Conservation (phyloP, 1,140 invertebrate genomes). For the Zaprionus kolodkinae region DNA sequence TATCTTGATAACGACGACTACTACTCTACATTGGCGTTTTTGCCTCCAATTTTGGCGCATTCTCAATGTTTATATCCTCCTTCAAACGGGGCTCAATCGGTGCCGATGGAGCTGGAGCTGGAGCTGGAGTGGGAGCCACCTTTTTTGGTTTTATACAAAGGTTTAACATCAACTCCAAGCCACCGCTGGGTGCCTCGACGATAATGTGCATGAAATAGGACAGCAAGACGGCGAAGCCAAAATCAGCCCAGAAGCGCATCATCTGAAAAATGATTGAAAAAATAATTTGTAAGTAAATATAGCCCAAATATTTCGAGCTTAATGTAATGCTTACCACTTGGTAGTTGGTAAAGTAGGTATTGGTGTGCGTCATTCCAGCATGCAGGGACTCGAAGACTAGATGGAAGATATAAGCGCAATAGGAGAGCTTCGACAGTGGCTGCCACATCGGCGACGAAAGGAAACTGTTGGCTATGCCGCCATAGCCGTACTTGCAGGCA, state of each 20-base stretch:
- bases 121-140: not conserved
- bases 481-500: slow-evolving; percentile 88
- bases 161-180: slow-evolving; percentile 43
- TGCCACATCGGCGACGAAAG: slow-evolving; percentile 85
- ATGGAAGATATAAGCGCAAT: slow-evolving; percentile 85
- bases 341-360: slow-evolving; percentile 69
- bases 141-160: slow-evolving; percentile 4
- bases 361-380: slow-evolving; percentile 32
- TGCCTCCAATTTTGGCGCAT: not conserved
- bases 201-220: slow-evolving; percentile 47
- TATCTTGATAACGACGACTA: not conserved
- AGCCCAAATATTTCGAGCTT: not conserved
- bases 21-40: slow-evolving; percentile 1
- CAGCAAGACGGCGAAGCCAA: slow-evolving; percentile 59
- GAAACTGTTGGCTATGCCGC: slow-evolving; percentile 85
- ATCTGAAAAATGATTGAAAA: slow-evolving; percentile 27
- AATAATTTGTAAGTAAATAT: not conserved
- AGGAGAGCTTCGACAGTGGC: slow-evolving; percentile 85
- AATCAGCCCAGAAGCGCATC: slow-evolving; percentile 64
- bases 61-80: not conserved
- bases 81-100: not conserved
- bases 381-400: slow-evolving; percentile 64
- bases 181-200: slow-evolving; percentile 59
- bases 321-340: slow-evolving; percentile 55
- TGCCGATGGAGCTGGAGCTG: not conserved